Evolutionary conservation across 2,113 vertebrate genomes (phyloP).

Genomic region (Syngnathus typhle): DNA sequence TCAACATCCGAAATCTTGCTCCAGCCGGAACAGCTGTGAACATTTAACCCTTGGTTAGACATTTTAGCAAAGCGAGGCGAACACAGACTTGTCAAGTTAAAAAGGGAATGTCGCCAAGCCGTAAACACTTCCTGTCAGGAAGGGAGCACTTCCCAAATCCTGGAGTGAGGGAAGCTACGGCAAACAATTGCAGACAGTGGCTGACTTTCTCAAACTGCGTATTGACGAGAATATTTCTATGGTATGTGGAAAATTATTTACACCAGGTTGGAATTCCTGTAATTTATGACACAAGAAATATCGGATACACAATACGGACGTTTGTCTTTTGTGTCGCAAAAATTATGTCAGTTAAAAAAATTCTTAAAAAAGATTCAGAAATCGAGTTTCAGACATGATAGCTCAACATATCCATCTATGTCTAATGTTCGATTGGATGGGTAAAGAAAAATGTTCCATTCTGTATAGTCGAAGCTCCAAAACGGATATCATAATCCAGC

Average conservation of each 20-base stretch:
- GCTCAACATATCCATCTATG: not conserved
- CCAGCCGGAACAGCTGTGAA: conserved; percentile 21
- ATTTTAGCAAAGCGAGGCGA: conserved; percentile 46
- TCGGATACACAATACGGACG: not conserved
- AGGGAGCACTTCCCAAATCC: conserved; percentile 76
- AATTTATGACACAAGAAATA: not conserved
- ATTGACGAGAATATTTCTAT: not conserved
- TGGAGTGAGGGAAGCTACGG: conserved; percentile 57
- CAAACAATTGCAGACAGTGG: conserved; percentile 48
- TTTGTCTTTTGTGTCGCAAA: not conserved
- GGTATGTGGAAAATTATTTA: not conserved
- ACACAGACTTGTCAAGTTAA: conserved; percentile 66
- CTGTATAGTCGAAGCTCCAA: conserved; percentile 13
- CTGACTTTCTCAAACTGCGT: conserved; percentile 12
- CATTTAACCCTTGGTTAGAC: conserved; percentile 30
- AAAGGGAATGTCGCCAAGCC: conserved; percentile 74
- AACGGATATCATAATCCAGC: conserved; percentile 39
- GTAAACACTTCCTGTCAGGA: conserved; percentile 79
- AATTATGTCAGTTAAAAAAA: not conserved
- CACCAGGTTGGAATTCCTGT: not conserved
- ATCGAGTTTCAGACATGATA: not conserved
- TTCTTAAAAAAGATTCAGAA: not conserved
- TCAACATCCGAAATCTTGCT: conserved; percentile 19
- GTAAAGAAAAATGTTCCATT: conserved; percentile 4
- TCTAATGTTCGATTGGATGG: conserved; percentile 12